A percentile compares a stretch with the other conserved stretches of the same genome.
Evolutionary conservation across 2,113 vertebrate species (phyloP).

Genomic region (Haplochromis burtoni): DNA sequence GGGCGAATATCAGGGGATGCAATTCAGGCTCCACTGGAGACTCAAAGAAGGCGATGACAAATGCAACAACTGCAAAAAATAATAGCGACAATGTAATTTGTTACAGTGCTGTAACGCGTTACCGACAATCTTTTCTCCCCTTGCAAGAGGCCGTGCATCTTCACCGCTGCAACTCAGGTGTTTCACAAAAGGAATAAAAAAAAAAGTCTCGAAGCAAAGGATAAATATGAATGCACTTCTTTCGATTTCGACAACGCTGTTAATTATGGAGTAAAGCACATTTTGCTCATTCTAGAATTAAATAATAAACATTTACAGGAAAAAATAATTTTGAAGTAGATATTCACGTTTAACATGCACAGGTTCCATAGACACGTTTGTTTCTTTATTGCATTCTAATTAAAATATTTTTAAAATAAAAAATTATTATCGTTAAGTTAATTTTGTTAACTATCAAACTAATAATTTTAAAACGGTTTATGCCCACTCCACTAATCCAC

Average conservation of each 20-base stretch:
- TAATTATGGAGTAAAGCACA: neutral
- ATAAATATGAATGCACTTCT: neutral
- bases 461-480: neutral
- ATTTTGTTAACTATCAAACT: neutral
- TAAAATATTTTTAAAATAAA: neutral
- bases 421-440: fast-evolving
- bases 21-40: neutral
- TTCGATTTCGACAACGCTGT: neutral
- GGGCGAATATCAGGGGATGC: neutral
- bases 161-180: neutral
- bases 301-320: neutral
- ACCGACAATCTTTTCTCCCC: neutral
- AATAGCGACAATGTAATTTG: slow-evolving; percentile 10
- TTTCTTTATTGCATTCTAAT: neutral
- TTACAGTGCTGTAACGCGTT: slow-evolving; percentile 5
- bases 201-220: neutral
- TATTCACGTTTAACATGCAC: neutral
- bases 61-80: slow-evolving; percentile 2
- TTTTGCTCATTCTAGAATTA: neutral
- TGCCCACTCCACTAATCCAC: neutral
- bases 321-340: neutral
- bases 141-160: neutral
- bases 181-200: neutral
- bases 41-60: neutral
- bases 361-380: neutral